Conservation (phyloP, 2,888 invertebrate species). For the Blastobasis lacticolella region DNA sequence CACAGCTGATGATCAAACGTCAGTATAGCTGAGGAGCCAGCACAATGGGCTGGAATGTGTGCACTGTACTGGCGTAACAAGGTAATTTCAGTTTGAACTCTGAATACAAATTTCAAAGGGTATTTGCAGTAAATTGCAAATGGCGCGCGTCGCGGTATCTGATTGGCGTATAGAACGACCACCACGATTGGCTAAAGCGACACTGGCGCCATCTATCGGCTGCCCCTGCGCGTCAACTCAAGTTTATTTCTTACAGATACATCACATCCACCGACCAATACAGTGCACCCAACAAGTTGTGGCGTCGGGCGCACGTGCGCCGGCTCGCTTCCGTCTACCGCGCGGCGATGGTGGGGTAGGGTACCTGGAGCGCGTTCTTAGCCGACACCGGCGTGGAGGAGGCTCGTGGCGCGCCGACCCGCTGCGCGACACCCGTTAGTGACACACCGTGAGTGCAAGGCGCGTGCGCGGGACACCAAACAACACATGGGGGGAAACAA, state of each 20-base stretch:
- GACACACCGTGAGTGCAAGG: conserved; percentile 63
- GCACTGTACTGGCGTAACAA: too few species aligned
- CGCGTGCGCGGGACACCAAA: conserved; percentile 40
- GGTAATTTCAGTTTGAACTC: too few species aligned
- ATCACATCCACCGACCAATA: not conserved
- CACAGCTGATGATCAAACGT: not conserved
- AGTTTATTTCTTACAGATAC: too few species aligned
- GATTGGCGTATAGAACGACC: too few species aligned
- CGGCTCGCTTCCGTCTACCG: conserved; percentile 42
- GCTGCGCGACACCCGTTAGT: conserved; percentile 63
- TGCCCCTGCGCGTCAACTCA: too few species aligned
- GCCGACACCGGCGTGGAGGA: conserved; percentile 74
- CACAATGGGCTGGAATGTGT: too few species aligned
- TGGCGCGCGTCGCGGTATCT: too few species aligned
- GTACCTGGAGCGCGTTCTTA: conserved; percentile 79
- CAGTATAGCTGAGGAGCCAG: too few species aligned
- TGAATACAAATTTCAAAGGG: too few species aligned
- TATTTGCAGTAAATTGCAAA: too few species aligned
- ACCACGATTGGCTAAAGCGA: too few species aligned
- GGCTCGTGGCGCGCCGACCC: conserved; percentile 70
- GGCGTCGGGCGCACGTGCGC: conserved; percentile 32
- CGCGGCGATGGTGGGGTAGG: conserved; percentile 66
- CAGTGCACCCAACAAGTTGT: conserved; percentile 14
- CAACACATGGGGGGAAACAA: conserved; percentile 39
- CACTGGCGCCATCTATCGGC: too few species aligned